Base-by-base conservation (phyloP, 2,888 invertebrate genomes). In the Eupithecia exiguata region DNA sequence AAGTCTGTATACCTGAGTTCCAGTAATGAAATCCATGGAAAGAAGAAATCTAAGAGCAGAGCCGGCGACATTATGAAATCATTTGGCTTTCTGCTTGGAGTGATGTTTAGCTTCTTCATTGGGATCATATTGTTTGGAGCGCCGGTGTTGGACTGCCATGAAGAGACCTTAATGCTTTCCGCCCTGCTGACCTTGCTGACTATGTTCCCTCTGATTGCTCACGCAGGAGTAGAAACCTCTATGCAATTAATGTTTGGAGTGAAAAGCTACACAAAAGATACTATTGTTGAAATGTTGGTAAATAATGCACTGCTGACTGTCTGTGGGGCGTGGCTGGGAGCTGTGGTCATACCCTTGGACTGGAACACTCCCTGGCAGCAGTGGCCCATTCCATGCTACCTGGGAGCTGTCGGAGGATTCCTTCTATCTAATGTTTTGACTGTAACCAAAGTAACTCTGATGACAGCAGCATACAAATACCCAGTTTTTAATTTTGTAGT, bases 311-410 rank as follows among this genome's bases (percentile, higher is more conserved):
- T 95, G 72, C 84, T 95, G 71, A 95, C 96, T 0, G 86, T 97
- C 16, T 88, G 97, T 46, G 98, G 98, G 5, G 96, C 97, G 7
- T 98, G 98, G 98, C 84, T 97, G 1, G 98, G 98, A 9, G 97
- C 98, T 5, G 95, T 97, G 73, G 97, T 97, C 1, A 97, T 98
- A 79, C 98, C 98, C 0, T 91, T 98, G 46, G 98, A 98, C 88
- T 98, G 98, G 98, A 97, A 98, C 88, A 95, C 96, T 68, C 97
- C 97, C 0, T 98, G 98, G 98, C 98, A 98, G 93, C 95, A 91
- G 74, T 97, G 97, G 97, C 97, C 97, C 0, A 96, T 97, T 80
- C 96, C 97, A 0, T 97, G 97, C 83, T 95, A 96, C 76, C 90
- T 96, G 0, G 97, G 97, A n/a, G 96, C 96, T 1, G 86, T 97